Evolutionary conservation across 2,888 invertebrate genomes (phyloP).

Genomic region (Himalopsyche japonica): DNA sequence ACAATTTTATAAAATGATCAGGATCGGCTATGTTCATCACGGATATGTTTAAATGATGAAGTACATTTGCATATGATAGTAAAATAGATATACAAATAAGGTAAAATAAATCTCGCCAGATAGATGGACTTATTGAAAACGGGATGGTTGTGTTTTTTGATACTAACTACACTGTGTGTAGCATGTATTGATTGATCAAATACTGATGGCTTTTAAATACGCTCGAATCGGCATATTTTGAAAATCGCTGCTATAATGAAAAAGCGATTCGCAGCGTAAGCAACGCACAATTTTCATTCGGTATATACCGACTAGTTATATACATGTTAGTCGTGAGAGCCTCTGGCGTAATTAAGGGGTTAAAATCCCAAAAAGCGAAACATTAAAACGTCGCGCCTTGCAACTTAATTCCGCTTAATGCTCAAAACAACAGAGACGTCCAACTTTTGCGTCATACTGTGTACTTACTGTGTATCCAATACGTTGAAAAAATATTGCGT

Average conservation of each 20-base stretch:
- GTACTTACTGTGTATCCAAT: too few species aligned
- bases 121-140: too few species aligned
- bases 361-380: conserved; percentile 18
- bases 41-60: too few species aligned
- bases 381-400: conserved; percentile 15
- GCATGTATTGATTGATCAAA: too few species aligned
- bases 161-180: too few species aligned
- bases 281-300: not conserved
- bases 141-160: too few species aligned
- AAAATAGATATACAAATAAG: too few species aligned
- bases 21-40: too few species aligned
- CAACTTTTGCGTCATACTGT: not conserved
- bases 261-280: not conserved
- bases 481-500: not conserved
- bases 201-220: too few species aligned
- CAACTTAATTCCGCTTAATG: conserved; percentile 12
- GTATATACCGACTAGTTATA: not conserved
- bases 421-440: not conserved
- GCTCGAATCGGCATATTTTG: not conserved
- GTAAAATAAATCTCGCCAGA: too few species aligned
- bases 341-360: conserved; percentile 17
- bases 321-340: not conserved
- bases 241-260: not conserved
- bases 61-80: too few species aligned
- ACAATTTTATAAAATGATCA: too few species aligned